phyloP scores from a whole-genome alignment of 2,113 vertebrate species.

The Scalopus aquaticus region DNA sequence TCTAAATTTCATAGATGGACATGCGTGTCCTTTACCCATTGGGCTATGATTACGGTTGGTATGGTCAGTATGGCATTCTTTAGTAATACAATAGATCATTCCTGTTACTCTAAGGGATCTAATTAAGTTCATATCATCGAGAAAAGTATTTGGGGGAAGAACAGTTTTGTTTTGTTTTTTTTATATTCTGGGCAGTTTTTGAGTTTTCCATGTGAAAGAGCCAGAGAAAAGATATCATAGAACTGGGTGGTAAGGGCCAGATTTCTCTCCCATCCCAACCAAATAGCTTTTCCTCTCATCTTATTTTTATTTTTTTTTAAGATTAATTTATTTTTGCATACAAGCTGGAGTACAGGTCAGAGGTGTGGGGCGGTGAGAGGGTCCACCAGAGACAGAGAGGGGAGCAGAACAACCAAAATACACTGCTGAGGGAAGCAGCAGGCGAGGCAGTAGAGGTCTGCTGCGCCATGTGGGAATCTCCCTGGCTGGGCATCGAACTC shows the following conservation, averaged over 20 bases:
- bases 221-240: background rate
- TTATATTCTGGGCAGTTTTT: background rate
- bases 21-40: background rate
- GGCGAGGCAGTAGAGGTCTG: too few species aligned
- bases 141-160: background rate
- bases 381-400: too few species aligned
- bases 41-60: background rate
- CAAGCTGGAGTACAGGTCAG: too few species aligned
- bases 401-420: too few species aligned
- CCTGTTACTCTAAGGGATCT: background rate
- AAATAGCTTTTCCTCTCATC: background rate
- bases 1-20: background rate
- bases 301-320: too few species aligned
- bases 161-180: too few species aligned
- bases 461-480: too few species aligned
- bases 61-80: background rate
- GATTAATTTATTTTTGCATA: too few species aligned
- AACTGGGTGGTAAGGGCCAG: background rate
- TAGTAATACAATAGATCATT: background rate
- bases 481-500: too few species aligned
- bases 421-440: too few species aligned
- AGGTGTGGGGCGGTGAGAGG: too few species aligned
- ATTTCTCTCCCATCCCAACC: background rate
- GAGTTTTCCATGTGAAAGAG: background rate
- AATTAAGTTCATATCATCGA: background rate